Evolutionary conservation across 2,888 invertebrate species (phyloP), one percentile per base, ranked within the genome.

Genomic region (Sarcophaga rosellei): DNA sequence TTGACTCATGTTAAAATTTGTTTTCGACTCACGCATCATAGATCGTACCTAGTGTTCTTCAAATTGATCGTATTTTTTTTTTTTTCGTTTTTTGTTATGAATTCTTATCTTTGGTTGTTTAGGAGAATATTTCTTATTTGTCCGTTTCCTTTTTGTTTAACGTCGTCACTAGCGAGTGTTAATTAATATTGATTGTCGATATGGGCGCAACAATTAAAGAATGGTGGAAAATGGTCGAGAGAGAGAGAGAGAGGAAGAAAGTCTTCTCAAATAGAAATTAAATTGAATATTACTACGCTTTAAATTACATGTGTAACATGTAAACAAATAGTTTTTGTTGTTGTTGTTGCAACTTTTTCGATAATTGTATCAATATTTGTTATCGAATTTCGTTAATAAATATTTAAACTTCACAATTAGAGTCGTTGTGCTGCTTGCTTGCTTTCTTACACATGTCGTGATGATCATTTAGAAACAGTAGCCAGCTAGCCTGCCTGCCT

Each of bases 161-260:
- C 17, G 17, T 53, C 53, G 15, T 53, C 12, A 17, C 1, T 4
- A 15, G 5, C 53, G 0, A 53, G 62, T 76, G 81, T 78, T 84
- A 78, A 87, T 84, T 81, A 87, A 84, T 81, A 79, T 84, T 84
- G 77, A 84, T 81, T 78, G 66, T 62, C 45, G 69, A 82, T 79
- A 78, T 59, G 75, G 62, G 47, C 21, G 53, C 59, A 17, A 83
- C 47, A 77, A 23, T 68, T 77, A 47, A 47, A 44, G 10, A 35
- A 35, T 35, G 35, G 35, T 35, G 10, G 0, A 35, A 35, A 35
- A 35, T 35, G 35, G 10, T 35, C 10, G 2, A 1, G 35, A 35
- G 25, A 25, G 25, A 65, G 25, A n/a, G n/a, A 65, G 35, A n/a
- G 17, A 47, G 15, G 17, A 53, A 53, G 17, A 53, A 4, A 3